Conservation (phyloP, 1,140 invertebrate species). For the Tetranychus cinnabarinus region DNA sequence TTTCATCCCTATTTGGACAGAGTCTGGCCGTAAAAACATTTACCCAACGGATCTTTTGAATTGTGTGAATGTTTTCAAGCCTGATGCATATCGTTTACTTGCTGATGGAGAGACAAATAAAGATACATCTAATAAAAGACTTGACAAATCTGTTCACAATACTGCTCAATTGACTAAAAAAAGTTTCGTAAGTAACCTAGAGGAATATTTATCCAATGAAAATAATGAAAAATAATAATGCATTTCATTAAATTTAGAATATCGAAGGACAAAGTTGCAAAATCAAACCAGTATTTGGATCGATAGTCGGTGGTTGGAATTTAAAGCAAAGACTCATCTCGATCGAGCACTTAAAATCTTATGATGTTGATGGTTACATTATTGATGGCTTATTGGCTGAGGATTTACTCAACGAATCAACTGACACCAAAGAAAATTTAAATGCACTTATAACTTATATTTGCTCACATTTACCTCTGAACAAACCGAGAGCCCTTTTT, state of each 20-base stretch:
- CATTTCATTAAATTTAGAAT: neutral
- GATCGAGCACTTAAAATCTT: neutral
- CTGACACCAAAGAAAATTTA: constrained; percentile 30
- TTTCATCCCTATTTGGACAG: neutral
- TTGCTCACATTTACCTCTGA: constrained; percentile 33
- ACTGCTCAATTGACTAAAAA: constrained; percentile 18
- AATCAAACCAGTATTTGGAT: neutral
- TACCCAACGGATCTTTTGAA: neutral
- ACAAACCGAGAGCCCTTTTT: constrained; percentile 36
- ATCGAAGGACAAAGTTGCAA: neutral
- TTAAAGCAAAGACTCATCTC: neutral
- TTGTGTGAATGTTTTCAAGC: neutral
- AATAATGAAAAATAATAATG: constrained; percentile 7
- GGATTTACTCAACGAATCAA: constrained; percentile 31
- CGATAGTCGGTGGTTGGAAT: neutral
- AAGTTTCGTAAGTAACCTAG: too few relatives aligned
- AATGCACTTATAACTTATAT: constrained; percentile 31
- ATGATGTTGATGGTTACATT: neutral
- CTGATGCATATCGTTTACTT: constrained; percentile 1
- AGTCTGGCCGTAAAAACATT: neutral
- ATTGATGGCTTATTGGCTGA: neutral
- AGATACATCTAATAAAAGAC: neutral
- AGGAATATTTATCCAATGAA: too few relatives aligned
- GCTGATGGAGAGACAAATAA: constrained; percentile 3
- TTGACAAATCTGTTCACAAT: constrained; percentile 36